Evolutionary conservation across 2,797 vertebrate genomes (phyloP).

Genomic region (Channallabes apus): DNA sequence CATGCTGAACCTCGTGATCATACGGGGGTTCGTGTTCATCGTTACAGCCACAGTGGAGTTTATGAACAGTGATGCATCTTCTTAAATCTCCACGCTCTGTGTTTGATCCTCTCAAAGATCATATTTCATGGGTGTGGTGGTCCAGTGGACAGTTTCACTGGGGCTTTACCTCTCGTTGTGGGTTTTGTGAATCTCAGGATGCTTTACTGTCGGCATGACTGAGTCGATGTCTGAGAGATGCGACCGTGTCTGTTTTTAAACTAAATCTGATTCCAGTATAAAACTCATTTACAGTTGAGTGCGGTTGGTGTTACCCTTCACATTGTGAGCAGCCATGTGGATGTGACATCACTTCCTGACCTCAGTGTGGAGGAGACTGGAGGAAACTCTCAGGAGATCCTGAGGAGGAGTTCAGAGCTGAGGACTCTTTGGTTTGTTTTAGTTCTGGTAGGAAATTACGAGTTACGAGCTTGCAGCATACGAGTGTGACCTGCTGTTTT

Average conservation of each 20-base stretch:
- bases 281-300: not conserved
- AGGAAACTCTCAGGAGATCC: not conserved
- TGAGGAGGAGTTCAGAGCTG: not conserved
- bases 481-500: not conserved
- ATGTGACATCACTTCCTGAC: not conserved
- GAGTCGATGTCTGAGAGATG: no score
- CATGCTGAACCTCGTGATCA: constrained; percentile 30
- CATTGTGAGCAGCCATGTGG: not conserved
- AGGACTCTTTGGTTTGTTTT: not conserved
- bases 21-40: constrained; percentile 39
- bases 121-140: constrained; percentile 34
- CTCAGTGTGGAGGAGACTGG: not conserved
- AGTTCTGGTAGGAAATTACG: not conserved
- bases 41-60: constrained; percentile 32
- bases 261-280: not conserved
- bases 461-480: not conserved
- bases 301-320: not conserved
- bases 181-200: no score
- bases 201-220: no score
- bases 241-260: not conserved
- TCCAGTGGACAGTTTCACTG: constrained; percentile 7
- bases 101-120: constrained; percentile 50
- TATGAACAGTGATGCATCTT: constrained; percentile 37
- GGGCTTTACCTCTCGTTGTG: not conserved
- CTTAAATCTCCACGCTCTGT: not conserved